Evolutionary conservation across 92 coral and sea anemone genomes (phyloP).

Genomic region (Umimayanthus kanabou): DNA sequence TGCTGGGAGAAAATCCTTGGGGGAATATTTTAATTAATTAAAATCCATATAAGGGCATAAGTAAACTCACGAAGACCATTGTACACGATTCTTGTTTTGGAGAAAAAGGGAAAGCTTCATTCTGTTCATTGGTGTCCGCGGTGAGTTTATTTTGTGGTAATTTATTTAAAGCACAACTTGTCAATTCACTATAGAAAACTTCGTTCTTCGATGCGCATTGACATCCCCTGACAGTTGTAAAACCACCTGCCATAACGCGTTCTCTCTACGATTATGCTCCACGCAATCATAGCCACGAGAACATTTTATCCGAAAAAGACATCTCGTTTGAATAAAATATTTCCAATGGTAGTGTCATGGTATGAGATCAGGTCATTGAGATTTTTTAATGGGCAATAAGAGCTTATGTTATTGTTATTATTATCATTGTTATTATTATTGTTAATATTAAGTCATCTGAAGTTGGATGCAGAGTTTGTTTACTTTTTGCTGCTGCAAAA

Average conservation of each 20-base stretch:
- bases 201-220: neutral
- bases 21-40: neutral
- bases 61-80: neutral
- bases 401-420: too few species aligned
- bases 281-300: neutral
- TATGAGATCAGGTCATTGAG: neutral
- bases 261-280: neutral
- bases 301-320: neutral
- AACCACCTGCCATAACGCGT: neutral
- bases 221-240: neutral
- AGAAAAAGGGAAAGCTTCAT: neutral
- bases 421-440: too few species aligned
- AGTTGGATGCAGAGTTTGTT: too few species aligned
- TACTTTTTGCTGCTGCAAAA: too few species aligned
- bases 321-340: too few species aligned
- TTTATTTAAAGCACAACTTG: neutral
- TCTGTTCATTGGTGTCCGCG: neutral
- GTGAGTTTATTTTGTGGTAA: neutral
- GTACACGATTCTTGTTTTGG: too few species aligned
- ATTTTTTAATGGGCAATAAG: too few species aligned
- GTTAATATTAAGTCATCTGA: too few species aligned
- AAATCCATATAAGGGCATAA: constrained; percentile 7
- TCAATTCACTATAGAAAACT: too few species aligned
- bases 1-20: constrained; percentile 8
- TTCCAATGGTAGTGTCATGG: neutral